Evolutionary conservation across 1,140 invertebrate species (phyloP).

Genomic region (Phocides pigmalion): DNA sequence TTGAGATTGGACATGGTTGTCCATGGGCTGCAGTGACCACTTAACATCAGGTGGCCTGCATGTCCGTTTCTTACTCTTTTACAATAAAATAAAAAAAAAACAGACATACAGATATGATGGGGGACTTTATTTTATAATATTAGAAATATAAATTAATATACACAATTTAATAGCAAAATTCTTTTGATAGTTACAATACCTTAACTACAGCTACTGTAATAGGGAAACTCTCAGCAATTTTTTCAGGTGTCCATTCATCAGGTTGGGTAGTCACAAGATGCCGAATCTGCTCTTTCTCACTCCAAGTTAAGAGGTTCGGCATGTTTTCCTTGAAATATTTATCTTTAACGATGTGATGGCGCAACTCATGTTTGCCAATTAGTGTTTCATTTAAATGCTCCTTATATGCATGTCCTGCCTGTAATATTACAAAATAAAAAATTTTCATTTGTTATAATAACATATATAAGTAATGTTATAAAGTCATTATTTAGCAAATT

Average conservation of each 20-base stretch:
- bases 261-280: constrained; percentile 87
- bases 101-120: too few relatives aligned
- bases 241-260: constrained; percentile 89
- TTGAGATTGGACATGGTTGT: too few relatives aligned
- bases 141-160: too few relatives aligned
- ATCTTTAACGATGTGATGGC: constrained; percentile 86
- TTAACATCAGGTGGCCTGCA: too few relatives aligned
- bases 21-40: too few relatives aligned
- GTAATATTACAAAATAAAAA: constrained; percentile 22
- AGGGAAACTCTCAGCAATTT: constrained; percentile 91
- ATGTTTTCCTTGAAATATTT: constrained; percentile 90
- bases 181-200: too few relatives aligned
- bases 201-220: constrained; percentile 85
- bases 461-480: too few relatives aligned
- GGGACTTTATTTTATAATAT: too few relatives aligned
- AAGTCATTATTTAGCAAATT: too few relatives aligned
- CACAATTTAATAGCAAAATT: too few relatives aligned
- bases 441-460: constrained; percentile 14
- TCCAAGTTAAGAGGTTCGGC: constrained; percentile 91
- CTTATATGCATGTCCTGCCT: constrained; percentile 66
- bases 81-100: too few relatives aligned
- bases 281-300: constrained; percentile 92
- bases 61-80: too few relatives aligned
- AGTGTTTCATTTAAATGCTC: constrained; percentile 65
- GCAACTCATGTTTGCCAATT: constrained; percentile 60